Evolutionary conservation across 37 sponge, comb jelly and placozoan genomes (phyloP).

Genomic region (Diacarnus erythraeanus): DNA sequence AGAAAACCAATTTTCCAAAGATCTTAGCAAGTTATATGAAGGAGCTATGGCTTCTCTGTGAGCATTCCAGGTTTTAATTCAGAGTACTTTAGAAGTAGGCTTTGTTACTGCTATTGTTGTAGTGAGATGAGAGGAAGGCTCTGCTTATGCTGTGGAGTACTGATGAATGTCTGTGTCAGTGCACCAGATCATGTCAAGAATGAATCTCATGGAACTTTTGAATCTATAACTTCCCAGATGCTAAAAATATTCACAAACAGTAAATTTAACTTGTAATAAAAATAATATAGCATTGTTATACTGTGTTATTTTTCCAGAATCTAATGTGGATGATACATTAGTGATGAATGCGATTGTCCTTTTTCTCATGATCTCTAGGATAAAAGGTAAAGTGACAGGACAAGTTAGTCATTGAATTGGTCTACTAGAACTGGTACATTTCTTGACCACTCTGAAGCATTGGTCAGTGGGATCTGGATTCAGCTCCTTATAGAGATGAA

Average conservation of each 20-base stretch:
- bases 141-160: conserved; percentile 22
- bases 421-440: conserved; percentile 30
- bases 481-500: conserved; percentile 29
- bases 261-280: no score
- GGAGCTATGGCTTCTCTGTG: background rate
- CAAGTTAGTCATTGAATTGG: conserved; percentile 12
- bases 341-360: conserved; percentile 16
- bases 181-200: conserved; percentile 28
- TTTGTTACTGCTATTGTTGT: no score
- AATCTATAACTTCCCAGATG: background rate
- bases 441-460: conserved; percentile 17
- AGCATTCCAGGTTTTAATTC: conserved; percentile 9
- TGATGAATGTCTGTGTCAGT: conserved; percentile 51
- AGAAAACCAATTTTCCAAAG: conserved; percentile 8
- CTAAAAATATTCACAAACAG: background rate
- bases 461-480: conserved; percentile 11
- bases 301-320: background rate
- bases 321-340: background rate
- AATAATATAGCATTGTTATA: background rate
- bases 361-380: conserved; percentile 20
- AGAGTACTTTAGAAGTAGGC: background rate
- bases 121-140: conserved; percentile 11
- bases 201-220: background rate
- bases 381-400: conserved; percentile 23
- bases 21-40: conserved; percentile 26